Evolutionary conservation across 2,113 vertebrate species (phyloP).

Genomic region (Crypturellus undulatus): DNA sequence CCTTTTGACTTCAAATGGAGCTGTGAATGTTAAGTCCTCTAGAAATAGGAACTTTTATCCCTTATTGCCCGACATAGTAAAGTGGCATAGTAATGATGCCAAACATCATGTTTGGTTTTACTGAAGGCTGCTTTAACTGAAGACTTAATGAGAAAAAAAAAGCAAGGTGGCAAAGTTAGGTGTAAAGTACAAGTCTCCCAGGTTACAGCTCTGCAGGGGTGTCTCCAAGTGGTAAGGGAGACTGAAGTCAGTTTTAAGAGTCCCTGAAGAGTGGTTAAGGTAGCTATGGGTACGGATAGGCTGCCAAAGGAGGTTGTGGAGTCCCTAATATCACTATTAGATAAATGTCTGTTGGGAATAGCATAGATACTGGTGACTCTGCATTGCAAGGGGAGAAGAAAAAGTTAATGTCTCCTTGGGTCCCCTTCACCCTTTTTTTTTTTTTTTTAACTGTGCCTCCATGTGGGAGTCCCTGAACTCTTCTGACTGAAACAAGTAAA

Average conservation of each 20-base stretch:
- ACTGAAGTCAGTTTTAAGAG: neutral
- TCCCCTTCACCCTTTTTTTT: neutral
- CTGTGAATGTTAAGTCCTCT: neutral
- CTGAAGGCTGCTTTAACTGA: neutral
- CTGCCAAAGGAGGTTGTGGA: neutral
- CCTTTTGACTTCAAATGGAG: neutral
- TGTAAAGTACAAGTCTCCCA: neutral
- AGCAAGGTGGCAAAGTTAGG: neutral
- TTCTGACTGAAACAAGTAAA: neutral
- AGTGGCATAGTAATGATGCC: neutral
- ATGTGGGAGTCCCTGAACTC: neutral
- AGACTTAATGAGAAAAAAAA: neutral
- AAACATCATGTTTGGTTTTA: neutral
- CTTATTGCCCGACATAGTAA: neutral
- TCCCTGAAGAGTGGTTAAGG: neutral
- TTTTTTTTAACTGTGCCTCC: neutral
- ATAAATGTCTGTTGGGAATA: fast-evolving
- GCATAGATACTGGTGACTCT: neutral
- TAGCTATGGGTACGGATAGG: neutral
- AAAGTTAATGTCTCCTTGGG: neutral
- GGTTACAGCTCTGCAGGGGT: neutral
- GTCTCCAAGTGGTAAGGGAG: fast-evolving
- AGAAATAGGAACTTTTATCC: neutral
- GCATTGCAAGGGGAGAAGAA: neutral
- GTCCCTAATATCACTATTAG: neutral